Percentiles rank a stretch among this genome's conserved stretches.
phyloP scores from a whole-genome alignment of 2,797 vertebrate species.

The Anisognathus igniventris region DNA sequence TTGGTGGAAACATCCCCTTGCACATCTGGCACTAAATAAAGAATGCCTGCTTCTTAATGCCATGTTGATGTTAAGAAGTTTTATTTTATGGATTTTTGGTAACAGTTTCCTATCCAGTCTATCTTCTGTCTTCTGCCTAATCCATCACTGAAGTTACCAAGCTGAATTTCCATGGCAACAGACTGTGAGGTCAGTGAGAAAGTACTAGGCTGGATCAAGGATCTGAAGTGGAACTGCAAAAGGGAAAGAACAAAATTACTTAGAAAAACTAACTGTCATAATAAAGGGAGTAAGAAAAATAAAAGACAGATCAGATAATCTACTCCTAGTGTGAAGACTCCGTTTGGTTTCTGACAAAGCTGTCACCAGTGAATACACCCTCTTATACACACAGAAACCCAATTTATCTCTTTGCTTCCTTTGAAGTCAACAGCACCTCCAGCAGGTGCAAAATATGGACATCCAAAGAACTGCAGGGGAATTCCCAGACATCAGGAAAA shows the following conservation, averaged over 20 bases:
- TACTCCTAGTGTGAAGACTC: background rate
- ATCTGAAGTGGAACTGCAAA: background rate
- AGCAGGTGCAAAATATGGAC: background rate
- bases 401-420: background rate
- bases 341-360: background rate
- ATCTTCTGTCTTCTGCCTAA: background rate
- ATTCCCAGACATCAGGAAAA: background rate
- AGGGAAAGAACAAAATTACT: slow-evolving; percentile 20
- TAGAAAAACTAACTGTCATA: background rate
- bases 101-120: background rate
- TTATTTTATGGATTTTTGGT: background rate
- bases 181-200: slow-evolving; percentile 20
- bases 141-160: slow-evolving; percentile 6
- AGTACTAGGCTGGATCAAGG: slow-evolving; percentile 5
- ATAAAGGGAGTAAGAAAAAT: background rate
- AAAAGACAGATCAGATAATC: background rate
- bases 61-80: background rate
- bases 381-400: background rate
- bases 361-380: rapidly evolving
- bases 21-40: background rate
- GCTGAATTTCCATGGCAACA: slow-evolving; percentile 62
- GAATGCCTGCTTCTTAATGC: background rate
- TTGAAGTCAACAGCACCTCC: background rate
- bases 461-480: background rate
- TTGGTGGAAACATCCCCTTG: background rate